Evolutionary conservation across 2,888 invertebrate species (phyloP), one percentile per base, ranked within the genome.

Genomic region (Nematopogon swammerdamellus): DNA sequence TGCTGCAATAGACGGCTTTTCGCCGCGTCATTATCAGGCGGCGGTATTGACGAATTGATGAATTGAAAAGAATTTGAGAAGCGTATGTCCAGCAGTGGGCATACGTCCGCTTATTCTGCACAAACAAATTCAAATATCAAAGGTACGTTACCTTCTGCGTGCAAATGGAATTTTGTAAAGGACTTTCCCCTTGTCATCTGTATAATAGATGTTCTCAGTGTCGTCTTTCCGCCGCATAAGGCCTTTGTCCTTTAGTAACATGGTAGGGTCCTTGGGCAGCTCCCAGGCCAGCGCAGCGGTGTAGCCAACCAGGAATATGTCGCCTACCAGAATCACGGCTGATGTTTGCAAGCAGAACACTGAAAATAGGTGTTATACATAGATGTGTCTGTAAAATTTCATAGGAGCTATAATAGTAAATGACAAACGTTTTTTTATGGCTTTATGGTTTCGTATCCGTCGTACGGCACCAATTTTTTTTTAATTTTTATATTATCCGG

Each of bases 221-320:
- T 59, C 56, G 14, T 62, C 59, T 45, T 73, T 63, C 36, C 0
- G 54, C 57, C 2, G 25, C 45, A 17, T 57, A 53, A 1, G 57
- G 0, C 56, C 43, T 45, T 66, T 69, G 8, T 63, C 54, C 1
- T 67, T 61, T 49, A 62, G 53, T 42, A 71, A 70, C 0, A 64
- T 36, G 2, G 63, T 55, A 1, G 75, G 84, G 51, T 85, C 83
- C 19, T 85, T 82, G 0, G 91, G 91, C 44, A 91, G 66, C 59
- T 89, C 85, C 86, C 89, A 91, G 1, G 91, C 91, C 57, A 91
- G 67, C 1, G 89, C 89, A 0, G 89, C 88, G 0, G 91, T 91
- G 44, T 83, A 79, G 0, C 89, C 90, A 50, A 90, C 73, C 62
- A 88, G 87, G 44, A 89, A 84, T 14, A 85, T 74, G 54, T 82